Evolutionary conservation across 92 coral and sea anemone genomes (phyloP), one percentile per base, ranked within the genome.

Genomic region (Heteractis magnifica): DNA sequence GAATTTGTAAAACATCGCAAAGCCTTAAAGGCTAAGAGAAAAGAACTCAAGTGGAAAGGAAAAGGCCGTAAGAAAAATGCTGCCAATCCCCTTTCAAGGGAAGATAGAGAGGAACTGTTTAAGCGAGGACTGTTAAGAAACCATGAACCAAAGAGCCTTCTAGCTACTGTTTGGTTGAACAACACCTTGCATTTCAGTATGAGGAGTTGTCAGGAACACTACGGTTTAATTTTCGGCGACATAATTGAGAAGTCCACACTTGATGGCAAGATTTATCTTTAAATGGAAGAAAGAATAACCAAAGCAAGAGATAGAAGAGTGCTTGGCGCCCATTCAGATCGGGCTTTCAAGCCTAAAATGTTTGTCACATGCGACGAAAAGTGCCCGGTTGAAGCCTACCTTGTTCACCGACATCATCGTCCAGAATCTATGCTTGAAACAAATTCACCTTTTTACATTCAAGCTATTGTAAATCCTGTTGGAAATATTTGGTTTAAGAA

Each of bases 11-110:
- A 71, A 52, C 85, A 73, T 68, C 59, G 77, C 4, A 75, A 75
- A 75, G 68, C 59, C 23, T 72, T 86, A 49, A 86, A 86, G 58
- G 86, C 86, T 20, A 81, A 86, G 65, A 11, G 78, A 65, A 85
- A 85, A 14, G 23, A 71, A 34, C 86, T 53, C 12, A 82, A 82
- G 52, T 62, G 79, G 64, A 87, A 87, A 82, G 82, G 83, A 82
- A 87, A 87, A 65, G 75, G 79, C n/a, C 80, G 76, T 44, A 87
- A 86, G 70, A 6, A 79, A 86, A 81, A 81, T 81, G 80, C 85
- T 72, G 71, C 85, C 79, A 56, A 73, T 52, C 76, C n/a, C n/a
- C n/a, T n/a, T n/a, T n/a, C n/a, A n/a, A n/a, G n/a, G n/a, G n/a
- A n/a, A n/a, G n/a, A n/a, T n/a, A n/a, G n/a, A n/a, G n/a, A n/a